Evolutionary conservation across 37 sponge, comb jelly and placozoan species (phyloP), one percentile per base, ranked within the genome.

Genomic region (Eunapius fragilis): DNA sequence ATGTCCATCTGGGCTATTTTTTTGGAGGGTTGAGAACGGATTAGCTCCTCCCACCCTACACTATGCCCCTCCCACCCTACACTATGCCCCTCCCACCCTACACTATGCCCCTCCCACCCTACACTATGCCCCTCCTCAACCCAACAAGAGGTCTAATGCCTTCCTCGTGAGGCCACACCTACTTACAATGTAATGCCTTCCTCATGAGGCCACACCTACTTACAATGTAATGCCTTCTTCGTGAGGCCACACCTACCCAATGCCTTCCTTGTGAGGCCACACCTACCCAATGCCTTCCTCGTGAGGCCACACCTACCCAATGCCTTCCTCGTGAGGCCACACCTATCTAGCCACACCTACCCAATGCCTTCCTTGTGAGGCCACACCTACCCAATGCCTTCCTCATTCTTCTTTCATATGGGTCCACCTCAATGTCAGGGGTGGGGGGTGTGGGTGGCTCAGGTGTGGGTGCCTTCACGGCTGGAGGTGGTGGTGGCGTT

Each of bases 351-450:
- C 17, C 22, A 12, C 17, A 13, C 7, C 17, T 19, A 10, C 14
- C 19, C 22, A 58, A 19, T 19, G 1, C 58, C 58, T 2, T 19
- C 58, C 58, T 19, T 58, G 58, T 11, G 30, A 70, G 67, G 23
- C 67, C 22, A 81, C 38, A 47, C 82, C 31, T 25, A 91, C 92
- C 88, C 72, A 84, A 87, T 31, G 94, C 94, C 67, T 90, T 93
- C 71, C 91, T 87, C 74, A 90, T 37, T 49, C 94, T 67, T 70
- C 85, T 84, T 36, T 93, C 91, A 24, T 58, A 67, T 0, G 91
- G 91, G 38, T 87, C 88, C 67, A 72, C 83, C 24, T 80, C 41
- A 77, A 89, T 73, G 47, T 87, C 79, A 17, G 84, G 85, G 24
- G 80, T 50, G 35, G 80, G 80, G 80, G 94, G 82, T 13, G 91